Percentiles rank a stretch among this genome's conserved stretches.
These are phyloP conservation scores for Drosophila biarmipes DNA, from an alignment of 1,140 invertebrate species.

Conservation along the genomic window DNA sequence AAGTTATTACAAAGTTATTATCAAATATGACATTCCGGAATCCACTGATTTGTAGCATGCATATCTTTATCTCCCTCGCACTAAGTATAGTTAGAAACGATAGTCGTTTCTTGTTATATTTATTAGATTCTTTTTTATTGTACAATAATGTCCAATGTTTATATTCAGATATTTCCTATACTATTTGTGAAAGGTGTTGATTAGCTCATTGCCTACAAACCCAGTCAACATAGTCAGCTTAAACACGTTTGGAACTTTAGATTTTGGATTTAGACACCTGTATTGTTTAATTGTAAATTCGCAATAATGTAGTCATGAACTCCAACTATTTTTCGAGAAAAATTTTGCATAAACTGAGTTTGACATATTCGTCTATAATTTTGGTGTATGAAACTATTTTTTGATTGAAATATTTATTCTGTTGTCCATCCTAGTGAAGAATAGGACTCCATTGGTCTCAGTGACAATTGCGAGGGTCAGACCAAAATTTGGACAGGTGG, in stretches of 20 bases:
- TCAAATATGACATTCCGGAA: too few relatives aligned
- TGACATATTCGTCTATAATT: background rate
- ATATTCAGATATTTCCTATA: too few relatives aligned
- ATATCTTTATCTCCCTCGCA: too few relatives aligned
- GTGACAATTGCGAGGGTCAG: background rate
- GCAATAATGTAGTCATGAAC: background rate
- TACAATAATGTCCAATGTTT: too few relatives aligned
- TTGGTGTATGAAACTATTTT: too few relatives aligned
- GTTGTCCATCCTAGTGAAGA: background rate
- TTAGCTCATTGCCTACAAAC: too few relatives aligned
- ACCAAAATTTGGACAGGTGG: slow-evolving; percentile 16
- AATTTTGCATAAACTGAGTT: background rate
- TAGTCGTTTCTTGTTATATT: too few relatives aligned
- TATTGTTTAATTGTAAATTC: slow-evolving; percentile 3
- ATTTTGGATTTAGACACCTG: background rate
- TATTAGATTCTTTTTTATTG: too few relatives aligned
- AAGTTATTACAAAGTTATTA: too few relatives aligned
- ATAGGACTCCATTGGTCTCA: background rate
- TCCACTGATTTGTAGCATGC: too few relatives aligned
- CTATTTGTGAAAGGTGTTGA: too few relatives aligned
- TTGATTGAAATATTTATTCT: background rate
- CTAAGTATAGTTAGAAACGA: too few relatives aligned
- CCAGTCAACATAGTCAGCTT: background rate
- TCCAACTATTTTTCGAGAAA: background rate
- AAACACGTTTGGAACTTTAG: background rate